Evolutionary conservation across 30 jellyfish, hydroid and myxozoan species (phyloP), one percentile per base, ranked within the genome.

Genomic region (Cassiopea xamachana): DNA sequence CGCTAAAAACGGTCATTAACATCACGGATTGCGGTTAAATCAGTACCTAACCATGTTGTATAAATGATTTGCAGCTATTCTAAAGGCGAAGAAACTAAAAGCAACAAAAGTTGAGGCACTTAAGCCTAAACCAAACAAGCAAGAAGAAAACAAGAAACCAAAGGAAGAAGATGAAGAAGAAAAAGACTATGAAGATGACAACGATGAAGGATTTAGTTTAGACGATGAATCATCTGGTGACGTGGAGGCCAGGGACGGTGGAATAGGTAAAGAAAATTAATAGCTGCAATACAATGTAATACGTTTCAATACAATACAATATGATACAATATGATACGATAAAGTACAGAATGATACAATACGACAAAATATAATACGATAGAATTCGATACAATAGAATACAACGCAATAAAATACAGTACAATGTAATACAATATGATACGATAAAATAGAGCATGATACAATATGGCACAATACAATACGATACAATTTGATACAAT

Each of bases 181-280:
- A 67, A 55, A 60, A 64, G 95, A 88, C 69, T 88, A 78, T 77
- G 95, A 78, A 43, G 95, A 88, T 61, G 95, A 88, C 45, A 90
- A 88, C 46, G 95, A 88, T 79, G 95, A 79, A 51, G 59, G 47
- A 19, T 46, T 78, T 2, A 88, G 81, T 49, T 50, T 79, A 27
- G 95, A 88, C 44, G 95, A 79, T 2, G 90, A 79, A 1, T 8
- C 69, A 7, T 88, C 95, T 45, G 95, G 95, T 1, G 90, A 78
- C 17, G 50, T 85, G 2, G 94, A 87, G 14, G 51, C 86, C 1
- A 88, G 95, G 51, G 95, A 88, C 58, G 95, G 95, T 12, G 95
- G 95, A 67, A 72, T 88, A 73, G 95, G 95, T 88, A n/a, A 48
- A 75, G 16, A 39, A 73, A 1, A 73, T 9, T 9, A 4, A 51